Conservation (phyloP, 37 sponge, comb jelly and placozoan species). For the Petrosia ficiformis region DNA sequence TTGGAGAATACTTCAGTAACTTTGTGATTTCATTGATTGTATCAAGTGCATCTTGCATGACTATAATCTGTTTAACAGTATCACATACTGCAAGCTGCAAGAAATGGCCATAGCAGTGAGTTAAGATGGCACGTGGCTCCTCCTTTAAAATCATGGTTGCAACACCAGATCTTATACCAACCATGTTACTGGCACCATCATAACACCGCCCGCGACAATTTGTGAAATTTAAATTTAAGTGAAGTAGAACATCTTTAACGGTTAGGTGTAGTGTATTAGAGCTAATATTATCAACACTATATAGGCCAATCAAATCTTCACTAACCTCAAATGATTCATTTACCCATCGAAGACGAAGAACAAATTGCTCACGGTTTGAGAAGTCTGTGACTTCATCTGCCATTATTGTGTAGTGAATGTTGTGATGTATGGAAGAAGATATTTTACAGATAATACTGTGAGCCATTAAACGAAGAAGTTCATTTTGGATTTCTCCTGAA, state of each 20-base stretch:
- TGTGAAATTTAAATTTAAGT: constrained; percentile 5
- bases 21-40: constrained; percentile 35
- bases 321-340: too few relatives aligned
- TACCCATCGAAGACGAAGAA: too few relatives aligned
- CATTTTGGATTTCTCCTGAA: too few relatives aligned
- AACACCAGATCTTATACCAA: constrained; percentile 25
- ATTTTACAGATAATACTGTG: too few relatives aligned
- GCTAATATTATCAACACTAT: too few relatives aligned
- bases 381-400: too few relatives aligned
- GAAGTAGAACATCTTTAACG: constrained; percentile 20
- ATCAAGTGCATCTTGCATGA: constrained; percentile 20
- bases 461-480: too few relatives aligned
- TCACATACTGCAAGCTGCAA: constrained; percentile 47
- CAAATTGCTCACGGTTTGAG: too few relatives aligned
- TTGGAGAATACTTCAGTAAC: constrained; percentile 44
- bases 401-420: too few relatives aligned
- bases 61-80: constrained; percentile 12
- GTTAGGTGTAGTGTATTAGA: constrained; percentile 26
- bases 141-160: constrained; percentile 8
- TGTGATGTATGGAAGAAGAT: too few relatives aligned
- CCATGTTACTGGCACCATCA: constrained; percentile 53
- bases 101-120: constrained; percentile 43
- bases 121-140: constrained; percentile 32
- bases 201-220: constrained; percentile 49
- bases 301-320: too few relatives aligned